These are phyloP conservation scores for Parambassis ranga DNA, from an alignment of 2,797 vertebrate species.

Conservation along the genomic window DNA sequence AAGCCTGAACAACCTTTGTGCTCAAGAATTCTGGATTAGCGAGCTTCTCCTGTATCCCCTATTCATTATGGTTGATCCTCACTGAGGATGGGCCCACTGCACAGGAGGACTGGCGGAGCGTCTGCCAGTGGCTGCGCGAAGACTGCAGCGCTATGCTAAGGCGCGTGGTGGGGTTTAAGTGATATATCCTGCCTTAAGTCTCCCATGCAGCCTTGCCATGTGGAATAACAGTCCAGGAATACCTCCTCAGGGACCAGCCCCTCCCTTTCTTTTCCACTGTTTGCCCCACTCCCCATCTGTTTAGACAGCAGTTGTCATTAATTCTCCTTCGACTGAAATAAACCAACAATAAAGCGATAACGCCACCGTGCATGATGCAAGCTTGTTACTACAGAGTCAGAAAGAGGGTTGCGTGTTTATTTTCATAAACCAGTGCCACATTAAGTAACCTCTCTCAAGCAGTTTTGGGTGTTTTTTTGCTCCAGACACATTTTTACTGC, in stretches of 20 bases:
- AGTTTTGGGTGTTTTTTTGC: too few relatives aligned
- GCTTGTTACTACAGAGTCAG: background rate
- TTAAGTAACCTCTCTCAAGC: background rate
- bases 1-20: conserved; percentile 12
- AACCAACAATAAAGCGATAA: conserved; percentile 22
- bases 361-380: background rate
- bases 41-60: conserved; percentile 63
- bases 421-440: background rate
- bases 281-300: conserved; percentile 21
- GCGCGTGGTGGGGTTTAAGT: conserved; percentile 76
- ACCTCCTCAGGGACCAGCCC: conserved; percentile 33
- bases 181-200: conserved; percentile 78
- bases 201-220: conserved; percentile 57
- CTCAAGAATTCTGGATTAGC: conserved; percentile 50
- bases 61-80: conserved; percentile 65
- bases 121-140: conserved; percentile 44
- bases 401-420: background rate
- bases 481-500: too few relatives aligned
- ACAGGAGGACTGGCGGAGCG: conserved; percentile 6
- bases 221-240: conserved; percentile 80
- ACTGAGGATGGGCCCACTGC: conserved; percentile 17
- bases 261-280: conserved; percentile 20
- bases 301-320: conserved; percentile 51
- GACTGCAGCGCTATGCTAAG: conserved; percentile 60
- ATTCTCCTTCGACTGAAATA: conserved; percentile 26